Evolutionary conservation across 2,797 vertebrate genomes (phyloP).

Genomic region (Buceros bicornis): DNA sequence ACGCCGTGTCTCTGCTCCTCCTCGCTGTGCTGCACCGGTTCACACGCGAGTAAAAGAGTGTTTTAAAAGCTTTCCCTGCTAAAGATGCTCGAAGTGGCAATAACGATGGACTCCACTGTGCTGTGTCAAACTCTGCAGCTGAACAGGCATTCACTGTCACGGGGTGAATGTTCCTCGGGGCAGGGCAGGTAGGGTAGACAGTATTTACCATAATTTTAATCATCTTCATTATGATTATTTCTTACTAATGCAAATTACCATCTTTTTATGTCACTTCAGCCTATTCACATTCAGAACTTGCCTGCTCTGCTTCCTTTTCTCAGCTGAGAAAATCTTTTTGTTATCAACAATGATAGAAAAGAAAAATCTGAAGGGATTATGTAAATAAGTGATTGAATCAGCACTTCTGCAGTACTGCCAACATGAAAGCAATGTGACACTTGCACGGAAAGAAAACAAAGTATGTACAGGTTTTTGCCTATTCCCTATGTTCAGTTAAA

Average conservation of each 20-base stretch:
- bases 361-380: conserved; percentile 47
- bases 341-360: not conserved
- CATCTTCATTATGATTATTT: not conserved
- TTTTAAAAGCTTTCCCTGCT: not conserved
- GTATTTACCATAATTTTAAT: not conserved
- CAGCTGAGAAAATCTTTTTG: conserved; percentile 58
- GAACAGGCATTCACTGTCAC: not conserved
- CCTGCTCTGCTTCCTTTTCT: conserved; percentile 80
- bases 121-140: not conserved
- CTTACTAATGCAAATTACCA: conserved; percentile 15
- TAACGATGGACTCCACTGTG: not conserved
- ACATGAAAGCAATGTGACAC: conserved; percentile 6
- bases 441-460: conserved; percentile 27
- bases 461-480: not conserved
- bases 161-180: not conserved
- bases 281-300: not conserved
- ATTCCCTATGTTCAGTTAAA: not conserved
- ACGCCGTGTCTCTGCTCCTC: not conserved
- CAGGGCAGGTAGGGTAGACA: not conserved
- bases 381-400: conserved; percentile 38
- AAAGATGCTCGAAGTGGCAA: not conserved
- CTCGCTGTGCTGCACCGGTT: not conserved
- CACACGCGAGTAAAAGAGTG: not conserved
- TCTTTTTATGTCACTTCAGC: conserved; percentile 20
- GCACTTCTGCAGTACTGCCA: conserved; percentile 21